These are phyloP conservation scores for Zaprionus bogoriensis DNA, from an alignment of 2,888 invertebrate genomes.

Conservation along the genomic window DNA sequence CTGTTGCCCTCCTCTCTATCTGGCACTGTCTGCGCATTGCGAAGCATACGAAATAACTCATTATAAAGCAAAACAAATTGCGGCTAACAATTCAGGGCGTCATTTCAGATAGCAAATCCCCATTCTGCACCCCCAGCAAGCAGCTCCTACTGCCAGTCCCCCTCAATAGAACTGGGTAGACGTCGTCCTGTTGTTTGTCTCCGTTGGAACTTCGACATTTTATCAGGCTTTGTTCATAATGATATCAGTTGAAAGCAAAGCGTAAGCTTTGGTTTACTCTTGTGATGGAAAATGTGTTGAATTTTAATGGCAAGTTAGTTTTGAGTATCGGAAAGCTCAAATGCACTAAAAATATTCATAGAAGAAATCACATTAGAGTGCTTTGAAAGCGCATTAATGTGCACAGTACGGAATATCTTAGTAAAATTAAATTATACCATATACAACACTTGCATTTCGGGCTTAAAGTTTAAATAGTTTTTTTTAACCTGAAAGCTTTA, in stretches of 20 bases:
- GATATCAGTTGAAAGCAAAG: constrained; percentile 17
- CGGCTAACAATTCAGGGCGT: constrained; percentile 64
- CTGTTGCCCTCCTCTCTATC: not conserved
- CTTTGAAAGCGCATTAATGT: too few species aligned
- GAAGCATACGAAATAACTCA: constrained; percentile 63
- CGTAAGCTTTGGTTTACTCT: not conserved
- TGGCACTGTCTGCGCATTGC: constrained; percentile 12
- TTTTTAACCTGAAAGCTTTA: too few species aligned
- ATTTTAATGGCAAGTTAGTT: too few species aligned
- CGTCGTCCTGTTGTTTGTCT: constrained; percentile 51
- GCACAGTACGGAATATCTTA: too few species aligned
- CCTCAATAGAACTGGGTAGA: not conserved
- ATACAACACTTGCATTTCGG: too few species aligned
- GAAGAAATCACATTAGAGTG: too few species aligned
- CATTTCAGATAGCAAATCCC: constrained; percentile 53
- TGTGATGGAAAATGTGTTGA: too few species aligned
- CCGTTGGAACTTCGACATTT: constrained; percentile 53
- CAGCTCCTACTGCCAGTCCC: constrained; percentile 4
- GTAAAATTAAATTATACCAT: too few species aligned
- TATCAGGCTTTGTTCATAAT: constrained; percentile 46
- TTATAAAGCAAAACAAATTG: constrained; percentile 73
- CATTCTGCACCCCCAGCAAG: not conserved
- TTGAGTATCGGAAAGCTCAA: too few species aligned
- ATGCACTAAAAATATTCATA: too few species aligned
- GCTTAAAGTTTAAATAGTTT: too few species aligned